phyloP scores from a whole-genome alignment of 2,888 invertebrate genomes.

The Drosophila atroscutellata region DNA sequence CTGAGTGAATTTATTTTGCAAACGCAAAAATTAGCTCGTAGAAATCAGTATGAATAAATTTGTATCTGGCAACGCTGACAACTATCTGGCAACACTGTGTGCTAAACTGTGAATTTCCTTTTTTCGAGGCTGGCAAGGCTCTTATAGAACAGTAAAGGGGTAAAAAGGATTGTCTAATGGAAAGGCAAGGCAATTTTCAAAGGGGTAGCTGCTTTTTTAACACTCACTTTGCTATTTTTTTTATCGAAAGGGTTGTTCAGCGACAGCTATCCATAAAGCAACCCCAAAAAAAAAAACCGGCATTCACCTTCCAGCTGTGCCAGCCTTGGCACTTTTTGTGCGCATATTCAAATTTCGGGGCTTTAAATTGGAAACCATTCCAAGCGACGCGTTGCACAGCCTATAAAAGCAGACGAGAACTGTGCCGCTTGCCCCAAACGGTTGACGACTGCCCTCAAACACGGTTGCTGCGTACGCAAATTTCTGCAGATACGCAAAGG shows the following conservation, averaged over 20 bases:
- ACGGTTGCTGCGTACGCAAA: slow-evolving; percentile 20
- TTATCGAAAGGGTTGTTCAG: slow-evolving; percentile 62
- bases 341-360: slow-evolving; percentile 82
- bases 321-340: slow-evolving; percentile 45
- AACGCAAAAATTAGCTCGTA: background rate
- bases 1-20: background rate
- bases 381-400: slow-evolving; percentile 6
- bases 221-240: background rate
- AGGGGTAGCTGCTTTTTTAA: slow-evolving; percentile 8
- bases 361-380: slow-evolving; percentile 72
- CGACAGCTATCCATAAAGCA: slow-evolving; percentile 8
- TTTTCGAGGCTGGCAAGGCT: slow-evolving; percentile 14
- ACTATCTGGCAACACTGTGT: slow-evolving; percentile 36
- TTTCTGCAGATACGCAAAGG: slow-evolving; percentile 3
- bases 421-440: slow-evolving; percentile 45
- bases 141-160: slow-evolving; percentile 29
- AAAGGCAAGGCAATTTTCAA: slow-evolving; percentile 13
- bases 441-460: slow-evolving; percentile 28
- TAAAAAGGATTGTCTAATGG: background rate
- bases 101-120: slow-evolving; percentile 27
- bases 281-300: slow-evolving; percentile 35
- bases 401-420: slow-evolving; percentile 56
- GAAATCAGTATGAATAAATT: background rate
- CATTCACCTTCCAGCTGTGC: slow-evolving; percentile 38
- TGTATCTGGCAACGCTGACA: slow-evolving; percentile 4